Evolutionary conservation across 2,888 invertebrate genomes (phyloP), one percentile per base, ranked within the genome.

Genomic region (Drosophila kuntzei): DNA sequence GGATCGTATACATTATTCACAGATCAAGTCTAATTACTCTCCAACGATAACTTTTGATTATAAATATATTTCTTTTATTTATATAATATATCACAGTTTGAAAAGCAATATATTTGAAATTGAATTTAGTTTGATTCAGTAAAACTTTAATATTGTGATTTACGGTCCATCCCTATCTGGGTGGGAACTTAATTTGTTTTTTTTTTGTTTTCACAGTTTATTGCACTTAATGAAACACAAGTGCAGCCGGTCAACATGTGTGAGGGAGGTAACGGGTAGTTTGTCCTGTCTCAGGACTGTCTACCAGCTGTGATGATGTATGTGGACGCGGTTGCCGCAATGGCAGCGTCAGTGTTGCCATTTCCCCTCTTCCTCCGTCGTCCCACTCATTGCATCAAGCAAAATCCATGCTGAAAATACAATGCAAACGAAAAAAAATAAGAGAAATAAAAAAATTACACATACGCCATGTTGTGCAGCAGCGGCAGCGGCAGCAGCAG

Each of bases 151-250:
- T 16, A 34, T 36, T 25, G 68, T 8, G 16, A 44, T 37, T 36
- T 9, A 47, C 7, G 27, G 37, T 25, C 51, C 78, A 78, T 73
- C 78, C 14, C 74, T 78, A 72, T 46, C 12, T 22, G 27, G 29
- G 11, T 37, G 60, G 55, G 14, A 71, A 79, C 73, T 84, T 84
- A 74, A 89, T 80, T 87, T 77, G 46, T 58, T 61, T 63, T 69
- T 55, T 60, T 54, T 51, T 53, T 65, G 64, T 64, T 60, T 60
- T 55, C 66, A 66, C 73, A 88, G 89, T 84, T 87, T 88, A 83
- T 84, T 90, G 80, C 84, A 82, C 84, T 90, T 90, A 89, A 90
- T 87, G 88, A 78, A 89, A 79, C 71, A 71, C 54, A 50, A 66
- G 59, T 37, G 62, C 54, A 27, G 54, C 39, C 43, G 58, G 57